These are phyloP conservation scores for Microcebus murinus DNA, from an alignment of 2,113 vertebrate species.

Conservation along the genomic window DNA sequence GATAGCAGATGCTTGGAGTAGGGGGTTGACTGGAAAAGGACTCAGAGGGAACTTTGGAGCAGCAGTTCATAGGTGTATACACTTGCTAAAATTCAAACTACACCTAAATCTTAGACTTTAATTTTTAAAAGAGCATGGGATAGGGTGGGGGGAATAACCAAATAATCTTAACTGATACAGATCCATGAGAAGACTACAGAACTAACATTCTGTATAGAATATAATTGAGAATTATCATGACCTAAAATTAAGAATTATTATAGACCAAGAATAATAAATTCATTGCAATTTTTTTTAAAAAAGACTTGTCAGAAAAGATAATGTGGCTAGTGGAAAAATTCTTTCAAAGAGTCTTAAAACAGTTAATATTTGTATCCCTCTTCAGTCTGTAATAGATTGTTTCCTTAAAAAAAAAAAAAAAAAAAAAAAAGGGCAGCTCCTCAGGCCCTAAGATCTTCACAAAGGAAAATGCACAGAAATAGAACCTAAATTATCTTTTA, in stretches of 20 bases:
- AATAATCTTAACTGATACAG: not conserved
- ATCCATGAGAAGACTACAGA: conserved; percentile 21
- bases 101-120: not conserved
- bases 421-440: not conserved
- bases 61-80: not conserved
- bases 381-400: not conserved
- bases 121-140: not conserved
- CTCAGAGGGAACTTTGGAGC: not conserved
- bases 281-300: not conserved
- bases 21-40: not conserved
- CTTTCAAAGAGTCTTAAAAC: not conserved
- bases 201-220: not conserved
- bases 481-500: not conserved
- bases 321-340: not conserved
- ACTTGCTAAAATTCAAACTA: not conserved
- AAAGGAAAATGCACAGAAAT: not conserved
- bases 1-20: not conserved
- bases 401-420: not conserved
- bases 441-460: not conserved
- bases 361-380: not conserved
- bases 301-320: not conserved
- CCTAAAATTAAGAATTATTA: not conserved
- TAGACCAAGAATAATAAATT: not conserved
- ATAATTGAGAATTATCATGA: not conserved
- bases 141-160: not conserved